Conservation (phyloP, 2,888 invertebrate species). For the Elmis aenea region DNA sequence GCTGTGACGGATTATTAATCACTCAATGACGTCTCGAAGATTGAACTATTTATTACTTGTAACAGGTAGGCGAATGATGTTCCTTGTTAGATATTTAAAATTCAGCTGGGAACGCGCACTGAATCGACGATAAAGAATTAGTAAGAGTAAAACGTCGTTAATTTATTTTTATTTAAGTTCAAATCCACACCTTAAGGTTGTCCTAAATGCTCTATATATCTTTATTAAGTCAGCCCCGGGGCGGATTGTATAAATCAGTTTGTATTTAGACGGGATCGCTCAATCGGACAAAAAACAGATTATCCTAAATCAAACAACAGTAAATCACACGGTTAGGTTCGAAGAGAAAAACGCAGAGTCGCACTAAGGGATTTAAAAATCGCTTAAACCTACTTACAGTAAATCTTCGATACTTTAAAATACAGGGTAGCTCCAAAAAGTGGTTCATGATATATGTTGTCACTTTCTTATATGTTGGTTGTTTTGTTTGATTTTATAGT, state of each 20-base stretch:
- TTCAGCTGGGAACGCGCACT: constrained; percentile 3
- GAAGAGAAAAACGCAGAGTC: too few species aligned
- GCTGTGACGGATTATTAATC: constrained; percentile 19
- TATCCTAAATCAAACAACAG: constrained; percentile 22
- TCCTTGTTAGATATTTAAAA: constrained; percentile 10
- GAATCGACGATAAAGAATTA: constrained; percentile 3
- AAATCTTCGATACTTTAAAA: too few species aligned
- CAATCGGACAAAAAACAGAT: constrained; percentile 23
- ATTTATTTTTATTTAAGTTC: constrained; percentile 9
- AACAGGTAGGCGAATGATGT: constrained; percentile 18
- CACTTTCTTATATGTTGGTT: too few species aligned
- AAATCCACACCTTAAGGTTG: constrained; percentile 13
- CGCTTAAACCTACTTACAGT: too few species aligned
- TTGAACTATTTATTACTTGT: constrained; percentile 18
- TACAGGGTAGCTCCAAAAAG: too few species aligned
- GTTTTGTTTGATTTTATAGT: too few species aligned
- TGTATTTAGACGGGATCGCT: constrained; percentile 28
- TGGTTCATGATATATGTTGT: too few species aligned
- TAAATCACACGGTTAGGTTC: constrained; percentile 13
- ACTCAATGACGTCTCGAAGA: constrained; percentile 15
- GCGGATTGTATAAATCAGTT: constrained; percentile 29
- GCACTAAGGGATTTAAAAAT: too few species aligned
- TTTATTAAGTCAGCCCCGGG: constrained; percentile 25
- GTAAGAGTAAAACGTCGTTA: constrained; percentile 5
- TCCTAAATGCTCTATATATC: constrained; percentile 23